These are phyloP conservation scores for Pocillopora meandrina DNA, from an alignment of 92 coral and sea anemone genomes.

Conservation along the genomic window DNA sequence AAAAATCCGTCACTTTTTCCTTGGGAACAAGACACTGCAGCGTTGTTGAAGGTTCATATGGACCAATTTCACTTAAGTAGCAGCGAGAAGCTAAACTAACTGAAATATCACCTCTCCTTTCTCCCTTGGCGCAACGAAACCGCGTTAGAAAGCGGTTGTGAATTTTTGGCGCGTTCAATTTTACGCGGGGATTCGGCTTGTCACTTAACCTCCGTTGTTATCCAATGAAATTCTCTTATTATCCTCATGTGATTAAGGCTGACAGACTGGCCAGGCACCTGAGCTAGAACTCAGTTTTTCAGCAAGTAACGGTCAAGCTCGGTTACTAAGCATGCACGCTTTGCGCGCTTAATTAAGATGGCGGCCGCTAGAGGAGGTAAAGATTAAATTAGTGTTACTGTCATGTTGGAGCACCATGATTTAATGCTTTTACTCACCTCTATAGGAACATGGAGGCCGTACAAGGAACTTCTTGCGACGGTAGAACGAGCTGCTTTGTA, in stretches of 20 bases:
- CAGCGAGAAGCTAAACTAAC: not conserved
- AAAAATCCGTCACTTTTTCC: not conserved
- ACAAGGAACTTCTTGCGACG: conserved; percentile 81
- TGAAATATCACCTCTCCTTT: conserved; percentile 34
- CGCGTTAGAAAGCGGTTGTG: conserved; percentile 76
- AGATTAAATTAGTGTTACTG: not conserved
- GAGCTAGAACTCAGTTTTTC: conserved; percentile 20
- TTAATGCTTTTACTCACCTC: not conserved
- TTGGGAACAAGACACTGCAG: not conserved
- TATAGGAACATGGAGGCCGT: conserved; percentile 93
- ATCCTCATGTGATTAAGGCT: conserved; percentile 52
- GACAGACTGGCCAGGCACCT: conserved; percentile 30
- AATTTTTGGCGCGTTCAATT: conserved; percentile 95
- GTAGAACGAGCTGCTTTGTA: conserved; percentile 93
- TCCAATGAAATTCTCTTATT: conserved; percentile 65
- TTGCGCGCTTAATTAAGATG: conserved; percentile 76
- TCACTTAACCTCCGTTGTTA: conserved; percentile 29
- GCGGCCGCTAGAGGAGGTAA: conserved; percentile 79
- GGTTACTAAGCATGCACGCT: conserved; percentile 75
- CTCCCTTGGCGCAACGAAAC: conserved; percentile 15
- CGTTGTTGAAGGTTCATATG: conserved; percentile 12
- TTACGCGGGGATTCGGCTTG: conserved; percentile 90
- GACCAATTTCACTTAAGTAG: conserved; percentile 16
- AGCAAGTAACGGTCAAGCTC: conserved; percentile 30
- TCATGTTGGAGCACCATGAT: not conserved